A percentile compares a stretch with the other conserved stretches of the same genome.
phyloP scores from a whole-genome alignment of 2,113 vertebrate genomes.

The Pelobates fuscus region DNA sequence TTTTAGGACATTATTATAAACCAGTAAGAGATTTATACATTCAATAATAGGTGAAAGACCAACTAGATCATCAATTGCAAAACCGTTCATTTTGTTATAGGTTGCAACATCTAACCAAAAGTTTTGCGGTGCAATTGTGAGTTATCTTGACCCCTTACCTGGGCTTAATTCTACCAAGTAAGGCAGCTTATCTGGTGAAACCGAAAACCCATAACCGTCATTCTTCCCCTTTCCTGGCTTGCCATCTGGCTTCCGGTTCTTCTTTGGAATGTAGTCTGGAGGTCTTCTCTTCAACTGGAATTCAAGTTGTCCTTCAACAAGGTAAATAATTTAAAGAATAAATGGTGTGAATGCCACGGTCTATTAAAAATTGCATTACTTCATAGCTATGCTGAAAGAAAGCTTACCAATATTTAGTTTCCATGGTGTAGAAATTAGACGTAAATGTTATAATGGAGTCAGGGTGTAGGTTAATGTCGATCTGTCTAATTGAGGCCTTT shows the following conservation, averaged over 20 bases:
- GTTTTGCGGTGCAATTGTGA: too few species aligned
- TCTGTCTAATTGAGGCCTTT: background rate
- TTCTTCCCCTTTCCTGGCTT: constrained; percentile 74
- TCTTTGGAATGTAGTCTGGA: constrained; percentile 82
- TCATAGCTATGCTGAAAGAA: too few species aligned
- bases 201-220: constrained; percentile 69
- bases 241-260: constrained; percentile 81
- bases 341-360: too few species aligned
- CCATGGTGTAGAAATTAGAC: background rate
- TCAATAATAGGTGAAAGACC: too few species aligned
- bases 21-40: too few species aligned
- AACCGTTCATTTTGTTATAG: too few species aligned
- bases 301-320: constrained; percentile 79
- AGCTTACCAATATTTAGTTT: too few species aligned
- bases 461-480: background rate
- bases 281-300: constrained; percentile 95
- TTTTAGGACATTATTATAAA: too few species aligned
- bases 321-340: too few species aligned
- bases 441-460: background rate
- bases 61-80: too few species aligned
- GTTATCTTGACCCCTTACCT: constrained; percentile 66
- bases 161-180: constrained; percentile 96
- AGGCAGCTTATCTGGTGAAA: constrained; percentile 90
- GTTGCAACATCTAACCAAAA: too few species aligned
- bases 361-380: too few species aligned